These are phyloP conservation scores for Lepidurus apus DNA, from an alignment of 1,140 invertebrate species.

Conservation along the genomic window DNA sequence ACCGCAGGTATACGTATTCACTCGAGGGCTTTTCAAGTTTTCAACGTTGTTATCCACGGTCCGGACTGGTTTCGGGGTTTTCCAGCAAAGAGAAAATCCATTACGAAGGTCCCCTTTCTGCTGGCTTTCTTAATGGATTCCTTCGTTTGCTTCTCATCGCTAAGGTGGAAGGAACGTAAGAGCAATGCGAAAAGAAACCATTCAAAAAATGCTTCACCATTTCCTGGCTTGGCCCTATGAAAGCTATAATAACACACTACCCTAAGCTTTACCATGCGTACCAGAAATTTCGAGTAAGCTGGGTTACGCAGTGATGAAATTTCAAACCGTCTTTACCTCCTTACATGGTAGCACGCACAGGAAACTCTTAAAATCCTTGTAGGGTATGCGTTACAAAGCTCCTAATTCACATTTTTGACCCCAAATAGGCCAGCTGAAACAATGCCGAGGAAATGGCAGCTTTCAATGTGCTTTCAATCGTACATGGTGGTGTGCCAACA, in stretches of 20 bases:
- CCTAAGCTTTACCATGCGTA: not conserved
- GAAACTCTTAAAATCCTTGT: not conserved
- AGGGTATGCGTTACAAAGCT: no score
- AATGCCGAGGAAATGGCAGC: no score
- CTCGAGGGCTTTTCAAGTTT: not conserved
- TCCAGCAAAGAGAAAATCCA: not conserved
- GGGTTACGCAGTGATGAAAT: not conserved
- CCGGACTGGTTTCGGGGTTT: not conserved
- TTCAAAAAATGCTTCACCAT: not conserved
- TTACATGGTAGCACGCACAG: not conserved
- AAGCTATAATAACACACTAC: not conserved
- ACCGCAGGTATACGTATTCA: not conserved
- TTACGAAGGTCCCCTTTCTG: not conserved
- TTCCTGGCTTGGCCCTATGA: not conserved
- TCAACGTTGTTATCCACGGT: constrained; percentile 1
- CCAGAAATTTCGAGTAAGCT: not conserved
- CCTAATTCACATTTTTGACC: no score
- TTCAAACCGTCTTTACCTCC: not conserved
- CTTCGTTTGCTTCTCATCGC: not conserved
- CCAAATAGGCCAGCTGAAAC: no score
- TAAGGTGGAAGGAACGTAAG: not conserved
- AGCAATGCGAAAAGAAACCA: not conserved
- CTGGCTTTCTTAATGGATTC: not conserved
- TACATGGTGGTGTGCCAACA: no score
- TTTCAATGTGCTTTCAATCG: no score